Conservation (phyloP, 2,888 invertebrate genomes). For the Cheilosia grossa region DNA sequence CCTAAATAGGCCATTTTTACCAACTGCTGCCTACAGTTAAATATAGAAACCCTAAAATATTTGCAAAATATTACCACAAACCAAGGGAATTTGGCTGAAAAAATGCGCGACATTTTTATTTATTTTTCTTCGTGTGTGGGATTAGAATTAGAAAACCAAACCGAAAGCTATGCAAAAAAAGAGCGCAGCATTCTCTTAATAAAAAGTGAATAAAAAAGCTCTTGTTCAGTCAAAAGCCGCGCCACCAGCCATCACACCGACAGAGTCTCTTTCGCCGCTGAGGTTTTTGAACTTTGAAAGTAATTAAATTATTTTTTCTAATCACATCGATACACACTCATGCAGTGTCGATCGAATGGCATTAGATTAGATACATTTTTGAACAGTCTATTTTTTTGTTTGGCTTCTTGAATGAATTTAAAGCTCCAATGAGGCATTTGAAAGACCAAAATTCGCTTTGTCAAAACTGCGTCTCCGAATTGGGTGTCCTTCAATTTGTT, state of each 20-base stretch:
- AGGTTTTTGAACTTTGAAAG: constrained; percentile 72
- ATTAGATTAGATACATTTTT: not conserved
- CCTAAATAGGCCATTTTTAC: not conserved
- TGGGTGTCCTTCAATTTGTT: constrained; percentile 16
- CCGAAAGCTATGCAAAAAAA: not conserved
- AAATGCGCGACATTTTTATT: not conserved
- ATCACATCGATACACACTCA: constrained; percentile 24
- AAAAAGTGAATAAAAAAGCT: constrained; percentile 15
- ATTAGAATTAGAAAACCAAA: not conserved
- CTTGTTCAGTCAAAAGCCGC: constrained; percentile 15
- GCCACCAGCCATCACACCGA: not conserved
- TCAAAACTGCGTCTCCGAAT: constrained; percentile 1
- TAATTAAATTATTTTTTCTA: constrained; percentile 54
- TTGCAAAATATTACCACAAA: not conserved
- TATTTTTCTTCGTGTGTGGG: not conserved
- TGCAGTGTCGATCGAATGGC: constrained; percentile 19
- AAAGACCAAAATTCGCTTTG: not conserved
- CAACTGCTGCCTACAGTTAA: not conserved
- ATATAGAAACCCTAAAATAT: not conserved
- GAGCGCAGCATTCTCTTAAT: constrained; percentile 9
- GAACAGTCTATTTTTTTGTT: not conserved
- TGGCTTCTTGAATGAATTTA: constrained; percentile 55
- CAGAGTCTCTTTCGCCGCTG: constrained; percentile 40
- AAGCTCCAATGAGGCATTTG: constrained; percentile 4
- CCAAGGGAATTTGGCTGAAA: not conserved